Base-by-base conservation (phyloP, 2,888 invertebrate genomes). In the Chironomus tentans region DNA sequence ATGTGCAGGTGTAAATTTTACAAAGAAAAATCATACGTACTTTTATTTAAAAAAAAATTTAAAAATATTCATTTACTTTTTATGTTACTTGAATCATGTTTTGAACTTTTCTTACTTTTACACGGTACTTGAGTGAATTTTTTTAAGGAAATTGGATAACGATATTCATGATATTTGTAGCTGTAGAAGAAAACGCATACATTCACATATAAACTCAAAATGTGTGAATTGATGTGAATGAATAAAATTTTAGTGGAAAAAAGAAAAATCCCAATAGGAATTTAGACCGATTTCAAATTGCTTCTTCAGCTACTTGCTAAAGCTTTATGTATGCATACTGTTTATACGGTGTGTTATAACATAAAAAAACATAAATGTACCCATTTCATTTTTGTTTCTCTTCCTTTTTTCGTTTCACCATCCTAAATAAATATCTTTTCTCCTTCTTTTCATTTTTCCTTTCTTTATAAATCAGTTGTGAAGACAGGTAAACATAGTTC, bases 391-490 rank as follows among this genome's bases (percentile, higher is more conserved):
- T 38, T 38, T 38, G 38, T 38, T 38, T 38, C 10, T 38, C 38
- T 38, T 38, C 10, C 38, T 38, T 38, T 38, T 38, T 38, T 73
- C 65, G 62, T 73, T 62, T 73, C 65, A 73, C 65, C 65, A 73
- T 73, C 73, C 73, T 73, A 65, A 73, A 73, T 56, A 73, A 73
- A 73, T 73, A 65, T 65, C 46, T 73, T 65, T 73, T 73, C 65
- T 69, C 50, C 6, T 68, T 68, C 50, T 15, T 50, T 50, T 50
- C 50, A 50, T n/a, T 50, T 50, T 50, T 50, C n/a, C 50, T 50
- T 50, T 50, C 15, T 13, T 50, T n/a, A 50, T 15, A 50, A 50
- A 13, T n/a, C 50, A n/a, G 50, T 50, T 12, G 56, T 72, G 61
- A 72, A 72, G 72, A 72, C 72, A 72, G 72, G 72, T 72, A 72